A percentile compares a stretch with the other conserved stretches of the same genome.
These are phyloP conservation scores for Sphaerodactylus townsendi DNA, from an alignment of 2,113 vertebrate species.

Conservation along the genomic window DNA sequence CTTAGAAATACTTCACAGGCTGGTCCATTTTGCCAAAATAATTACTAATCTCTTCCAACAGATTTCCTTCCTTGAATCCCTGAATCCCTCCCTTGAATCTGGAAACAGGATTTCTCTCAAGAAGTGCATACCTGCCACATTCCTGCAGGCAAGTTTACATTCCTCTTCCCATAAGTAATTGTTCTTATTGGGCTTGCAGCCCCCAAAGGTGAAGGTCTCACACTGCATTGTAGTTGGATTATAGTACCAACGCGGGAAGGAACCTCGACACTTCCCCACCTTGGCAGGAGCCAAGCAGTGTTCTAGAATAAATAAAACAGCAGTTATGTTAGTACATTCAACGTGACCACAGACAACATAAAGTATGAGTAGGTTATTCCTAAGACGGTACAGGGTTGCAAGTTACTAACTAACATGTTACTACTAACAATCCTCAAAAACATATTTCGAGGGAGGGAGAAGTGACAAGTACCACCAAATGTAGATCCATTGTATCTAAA, in stretches of 20 bases:
- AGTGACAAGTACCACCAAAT: background rate
- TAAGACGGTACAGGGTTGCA: background rate
- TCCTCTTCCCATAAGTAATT: constrained; percentile 86
- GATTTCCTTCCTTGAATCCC: background rate
- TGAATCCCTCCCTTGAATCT: no score
- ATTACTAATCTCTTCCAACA: background rate
- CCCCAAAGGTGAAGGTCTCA: constrained; percentile 85
- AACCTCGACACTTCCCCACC: constrained; percentile 86
- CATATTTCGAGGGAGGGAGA: no score
- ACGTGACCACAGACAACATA: constrained; percentile 9
- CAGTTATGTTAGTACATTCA: background rate
- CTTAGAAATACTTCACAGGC: background rate
- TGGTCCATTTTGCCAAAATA: background rate
- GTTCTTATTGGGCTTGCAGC: constrained; percentile 90
- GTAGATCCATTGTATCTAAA: no score
- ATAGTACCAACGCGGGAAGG: constrained; percentile 92
- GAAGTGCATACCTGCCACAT: constrained; percentile 68
- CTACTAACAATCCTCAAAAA: background rate
- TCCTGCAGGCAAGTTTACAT: constrained; percentile 82
- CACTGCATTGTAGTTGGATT: constrained; percentile 79
- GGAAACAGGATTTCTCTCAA: background rate
- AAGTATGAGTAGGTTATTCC: background rate
- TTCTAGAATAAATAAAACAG: constrained; percentile 71
- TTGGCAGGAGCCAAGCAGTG: constrained; percentile 88
- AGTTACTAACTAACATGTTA: no score